Conservation (phyloP, 2,888 invertebrate genomes). For the Neocrepidodera transversa region DNA sequence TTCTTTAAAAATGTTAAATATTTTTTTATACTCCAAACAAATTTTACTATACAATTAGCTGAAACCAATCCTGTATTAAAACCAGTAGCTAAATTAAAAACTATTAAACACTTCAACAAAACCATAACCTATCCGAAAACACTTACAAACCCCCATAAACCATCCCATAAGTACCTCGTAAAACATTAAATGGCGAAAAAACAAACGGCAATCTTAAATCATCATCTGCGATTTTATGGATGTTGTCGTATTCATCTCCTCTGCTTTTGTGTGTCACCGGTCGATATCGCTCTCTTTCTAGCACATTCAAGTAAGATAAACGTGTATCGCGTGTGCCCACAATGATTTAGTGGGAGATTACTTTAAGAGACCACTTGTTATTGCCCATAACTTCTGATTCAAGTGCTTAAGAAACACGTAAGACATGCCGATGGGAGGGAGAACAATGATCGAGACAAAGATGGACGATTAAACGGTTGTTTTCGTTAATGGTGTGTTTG, state of each 20-base stretch:
- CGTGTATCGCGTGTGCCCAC: slow-evolving; percentile 55
- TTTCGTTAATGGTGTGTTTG: slow-evolving; percentile 29
- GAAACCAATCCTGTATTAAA: no score
- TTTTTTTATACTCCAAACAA: no score
- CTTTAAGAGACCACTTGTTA: slow-evolving; percentile 62
- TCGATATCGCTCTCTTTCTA: slow-evolving; percentile 43
- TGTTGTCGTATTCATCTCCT: slow-evolving; percentile 54
- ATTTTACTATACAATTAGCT: no score
- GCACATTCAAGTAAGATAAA: slow-evolving; percentile 50
- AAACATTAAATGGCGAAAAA: slow-evolving; percentile 59
- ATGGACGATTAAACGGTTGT: slow-evolving; percentile 30
- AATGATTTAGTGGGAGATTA: slow-evolving; percentile 61
- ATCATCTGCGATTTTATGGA: slow-evolving; percentile 61
- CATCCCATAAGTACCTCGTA: slow-evolving; percentile 55
- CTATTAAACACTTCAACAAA: no score
- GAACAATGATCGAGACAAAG: slow-evolving; percentile 24
- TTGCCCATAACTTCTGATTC: slow-evolving; percentile 62
- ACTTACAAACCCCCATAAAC: slow-evolving; percentile 30
- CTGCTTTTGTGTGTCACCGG: slow-evolving; percentile 50
- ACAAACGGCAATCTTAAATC: slow-evolving; percentile 60
- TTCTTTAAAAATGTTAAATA: no score
- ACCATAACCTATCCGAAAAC: no score
- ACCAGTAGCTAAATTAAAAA: no score
- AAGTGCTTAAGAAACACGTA: slow-evolving; percentile 55
- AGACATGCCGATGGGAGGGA: slow-evolving; percentile 36